Evolutionary conservation across 2,113 vertebrate species (phyloP), one percentile per base, ranked within the genome.

Genomic region (Apistogramma diplotaenia): DNA sequence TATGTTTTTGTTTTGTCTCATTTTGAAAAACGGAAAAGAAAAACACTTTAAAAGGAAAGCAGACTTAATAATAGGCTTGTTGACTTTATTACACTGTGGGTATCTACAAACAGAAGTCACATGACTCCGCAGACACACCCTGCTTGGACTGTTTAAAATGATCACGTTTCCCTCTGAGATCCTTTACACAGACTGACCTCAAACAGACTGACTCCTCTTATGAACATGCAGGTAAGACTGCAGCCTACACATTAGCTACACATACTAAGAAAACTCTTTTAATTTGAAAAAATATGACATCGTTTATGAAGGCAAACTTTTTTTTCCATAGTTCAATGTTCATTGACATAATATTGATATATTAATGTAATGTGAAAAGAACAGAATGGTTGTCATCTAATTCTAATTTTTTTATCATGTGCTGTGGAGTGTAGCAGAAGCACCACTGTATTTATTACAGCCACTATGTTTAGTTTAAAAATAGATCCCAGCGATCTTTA

Each of bases 201-300:
- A 76, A 76, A 15, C 49, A 19, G 29, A 15, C 3, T n/a, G n/a
- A 4, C 9, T 72, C 56, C 6, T 31, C 78, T 25, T 18, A 60
- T 0, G 31, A 67, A 18, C 25, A 59, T 72, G 33, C 55, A 85
- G 85, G 85, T 82, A 67, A 67, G 74, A 58, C 27, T 19, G 62
- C 37, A 67, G 46, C 15, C 40, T 46, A 2, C 61, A 65, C 4
- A 65, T 43, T 62, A 61, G 8, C 6, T 0, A 37, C 29, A 19
- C 29, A 58, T 27, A 27, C 19, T 21, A 3, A 29, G 6, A 40
- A 74, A 43, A 58, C 11, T 15, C 1, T 8, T 4, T 9, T 15
- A 5, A 27, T 43, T 29, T 37, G 4, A 74, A 56, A 72, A 33
- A 19, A 33, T 35, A n/a, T 40, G 11, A 40, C 4, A 3, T 40